A percentile compares a stretch with the other conserved stretches of the same genome.
Evolutionary conservation across 2,888 invertebrate species (phyloP).

Genomic region (Neoaliturus tenellus): DNA sequence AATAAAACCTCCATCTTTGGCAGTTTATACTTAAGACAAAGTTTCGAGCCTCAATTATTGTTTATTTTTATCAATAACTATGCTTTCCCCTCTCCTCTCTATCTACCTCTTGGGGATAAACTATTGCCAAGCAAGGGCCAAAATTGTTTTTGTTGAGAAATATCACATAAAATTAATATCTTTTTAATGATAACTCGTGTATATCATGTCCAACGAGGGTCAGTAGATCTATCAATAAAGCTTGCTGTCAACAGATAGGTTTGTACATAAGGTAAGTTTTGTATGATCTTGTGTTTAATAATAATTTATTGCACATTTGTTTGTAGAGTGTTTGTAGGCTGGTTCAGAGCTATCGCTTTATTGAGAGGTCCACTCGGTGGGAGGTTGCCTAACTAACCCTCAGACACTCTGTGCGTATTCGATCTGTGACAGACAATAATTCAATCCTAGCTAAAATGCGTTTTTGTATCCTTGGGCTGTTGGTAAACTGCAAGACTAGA

Average conservation of each 20-base stretch:
- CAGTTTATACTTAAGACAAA: conserved; percentile 50
- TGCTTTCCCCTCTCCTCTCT: conserved; percentile 3
- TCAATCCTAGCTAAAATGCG: too few species aligned
- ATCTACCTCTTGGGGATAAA: background rate
- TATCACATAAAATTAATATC: too few species aligned
- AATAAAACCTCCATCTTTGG: conserved; percentile 12
- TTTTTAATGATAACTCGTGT: too few species aligned
- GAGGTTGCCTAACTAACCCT: conserved; percentile 15
- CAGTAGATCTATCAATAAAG: conserved; percentile 54
- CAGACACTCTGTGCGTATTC: background rate
- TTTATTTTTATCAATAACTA: background rate
- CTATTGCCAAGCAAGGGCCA: too few species aligned
- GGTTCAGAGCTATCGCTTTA: conserved; percentile 53
- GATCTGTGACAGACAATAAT: background rate
- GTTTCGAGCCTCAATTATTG: conserved; percentile 34
- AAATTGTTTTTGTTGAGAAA: too few species aligned
- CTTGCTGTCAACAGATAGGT: conserved; percentile 39
- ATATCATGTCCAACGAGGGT: too few species aligned
- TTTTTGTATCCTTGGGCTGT: too few species aligned
- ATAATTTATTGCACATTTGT: conserved; percentile 52
- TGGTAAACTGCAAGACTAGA: too few species aligned
- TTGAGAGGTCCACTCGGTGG: conserved; percentile 51
- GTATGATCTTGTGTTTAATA: conserved; percentile 47
- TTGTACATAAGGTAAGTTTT: conserved; percentile 57
- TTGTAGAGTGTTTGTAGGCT: conserved; percentile 55